phyloP scores from a whole-genome alignment of 2,797 vertebrate species.

The Todus mexicanus region DNA sequence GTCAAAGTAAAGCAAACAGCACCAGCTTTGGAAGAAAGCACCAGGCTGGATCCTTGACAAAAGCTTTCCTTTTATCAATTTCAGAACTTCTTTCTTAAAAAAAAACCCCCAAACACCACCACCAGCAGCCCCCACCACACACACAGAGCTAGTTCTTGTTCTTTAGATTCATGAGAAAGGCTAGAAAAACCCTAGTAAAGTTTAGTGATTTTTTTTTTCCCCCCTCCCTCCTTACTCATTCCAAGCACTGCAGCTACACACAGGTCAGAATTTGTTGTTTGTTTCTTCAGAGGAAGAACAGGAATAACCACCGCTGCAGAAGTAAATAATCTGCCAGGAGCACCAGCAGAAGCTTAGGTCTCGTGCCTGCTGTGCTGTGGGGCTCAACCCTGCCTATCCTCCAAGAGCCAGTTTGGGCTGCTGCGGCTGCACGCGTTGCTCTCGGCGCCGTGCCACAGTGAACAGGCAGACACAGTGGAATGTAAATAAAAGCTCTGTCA shows the following conservation, averaged over 20 bases:
- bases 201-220: not conserved
- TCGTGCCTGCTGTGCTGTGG: not conserved
- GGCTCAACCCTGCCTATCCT: not conserved
- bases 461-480: not conserved
- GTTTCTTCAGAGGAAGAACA: not conserved
- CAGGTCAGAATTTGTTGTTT: not conserved
- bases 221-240: not conserved
- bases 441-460: not conserved
- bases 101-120: not conserved
- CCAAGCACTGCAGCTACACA: not conserved
- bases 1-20: not conserved
- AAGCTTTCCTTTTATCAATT: not conserved
- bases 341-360: not conserved
- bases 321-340: not conserved
- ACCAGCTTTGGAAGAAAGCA: not conserved
- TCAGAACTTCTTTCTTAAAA: not conserved
- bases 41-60: not conserved
- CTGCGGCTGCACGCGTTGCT: not conserved
- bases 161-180: not conserved
- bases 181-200: not conserved
- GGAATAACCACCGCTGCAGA: not conserved
- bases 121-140: not conserved
- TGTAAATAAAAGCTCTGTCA: not conserved
- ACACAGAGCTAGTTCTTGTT: not conserved
- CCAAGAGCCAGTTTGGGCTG: not conserved